These are phyloP conservation scores for Ophion costatus DNA, from an alignment of 2,888 invertebrate species.

Conservation along the genomic window DNA sequence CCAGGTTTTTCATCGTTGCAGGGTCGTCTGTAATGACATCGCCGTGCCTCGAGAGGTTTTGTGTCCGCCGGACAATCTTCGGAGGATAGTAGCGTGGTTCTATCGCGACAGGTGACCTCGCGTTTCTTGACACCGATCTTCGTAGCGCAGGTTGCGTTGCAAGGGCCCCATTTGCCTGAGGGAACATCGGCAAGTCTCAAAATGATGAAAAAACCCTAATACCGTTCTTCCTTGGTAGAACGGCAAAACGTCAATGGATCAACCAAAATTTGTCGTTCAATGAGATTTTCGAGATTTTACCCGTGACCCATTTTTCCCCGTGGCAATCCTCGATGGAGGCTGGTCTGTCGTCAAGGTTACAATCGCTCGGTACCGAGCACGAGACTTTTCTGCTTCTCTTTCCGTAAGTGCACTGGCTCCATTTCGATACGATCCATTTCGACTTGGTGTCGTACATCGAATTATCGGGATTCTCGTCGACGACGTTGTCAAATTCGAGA, in stretches of 20 bases:
- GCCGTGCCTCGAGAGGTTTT: slow-evolving; percentile 76
- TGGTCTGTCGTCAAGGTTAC: slow-evolving; percentile 75
- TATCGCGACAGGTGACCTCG: slow-evolving; percentile 77
- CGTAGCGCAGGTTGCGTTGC: slow-evolving; percentile 77
- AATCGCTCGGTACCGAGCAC: slow-evolving; percentile 76
- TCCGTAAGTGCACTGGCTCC: slow-evolving; percentile 76
- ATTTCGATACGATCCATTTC: slow-evolving; percentile 79
- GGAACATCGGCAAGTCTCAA: background rate
- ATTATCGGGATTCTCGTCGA: slow-evolving; percentile 77
- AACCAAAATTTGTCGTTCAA: background rate
- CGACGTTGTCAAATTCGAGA: slow-evolving; percentile 80
- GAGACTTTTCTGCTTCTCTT: slow-evolving; percentile 76
- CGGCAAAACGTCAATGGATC: background rate
- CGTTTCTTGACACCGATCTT: slow-evolving; percentile 77
- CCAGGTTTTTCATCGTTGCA: slow-evolving; percentile 77
- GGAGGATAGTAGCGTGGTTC: slow-evolving; percentile 74
- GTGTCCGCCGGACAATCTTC: slow-evolving; percentile 76
- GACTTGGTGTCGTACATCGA: slow-evolving; percentile 79
- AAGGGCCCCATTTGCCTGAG: slow-evolving; percentile 78
- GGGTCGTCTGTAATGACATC: slow-evolving; percentile 77
- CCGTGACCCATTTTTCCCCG: slow-evolving; percentile 77
- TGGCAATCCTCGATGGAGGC: slow-evolving; percentile 74
- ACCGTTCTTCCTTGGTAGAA: background rate
- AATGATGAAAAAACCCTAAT: background rate
- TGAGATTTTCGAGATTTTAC: slow-evolving; percentile 64